phyloP scores from a whole-genome alignment of 2,113 vertebrate species.

The Pteruthius melanotis region DNA sequence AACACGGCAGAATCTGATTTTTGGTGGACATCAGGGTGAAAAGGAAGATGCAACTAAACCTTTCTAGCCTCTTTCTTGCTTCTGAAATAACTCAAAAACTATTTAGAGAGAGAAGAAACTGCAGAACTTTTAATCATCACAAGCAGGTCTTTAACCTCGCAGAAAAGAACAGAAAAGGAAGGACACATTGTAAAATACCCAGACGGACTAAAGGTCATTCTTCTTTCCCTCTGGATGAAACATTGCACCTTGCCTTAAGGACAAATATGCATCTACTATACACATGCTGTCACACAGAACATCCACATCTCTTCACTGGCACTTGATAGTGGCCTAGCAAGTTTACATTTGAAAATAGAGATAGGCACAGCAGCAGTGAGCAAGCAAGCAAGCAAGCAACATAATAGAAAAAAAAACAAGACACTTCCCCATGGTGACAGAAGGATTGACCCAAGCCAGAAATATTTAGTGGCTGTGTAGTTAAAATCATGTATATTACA shows the following conservation, averaged over 20 bases:
- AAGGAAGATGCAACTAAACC: slow-evolving; percentile 10
- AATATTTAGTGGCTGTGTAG: background rate
- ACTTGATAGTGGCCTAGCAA: background rate
- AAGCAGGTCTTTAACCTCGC: slow-evolving; percentile 55
- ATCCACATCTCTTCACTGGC: slow-evolving; percentile 33
- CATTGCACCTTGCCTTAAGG: background rate
- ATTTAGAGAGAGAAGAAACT: slow-evolving; percentile 22
- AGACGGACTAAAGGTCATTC: slow-evolving; percentile 53
- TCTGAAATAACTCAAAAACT: slow-evolving; percentile 23
- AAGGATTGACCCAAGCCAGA: background rate
- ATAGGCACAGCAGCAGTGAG: background rate
- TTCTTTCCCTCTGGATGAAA: slow-evolving; percentile 30
- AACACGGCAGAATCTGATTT: background rate
- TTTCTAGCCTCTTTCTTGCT: background rate
- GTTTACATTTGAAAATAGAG: slow-evolving; percentile 7
- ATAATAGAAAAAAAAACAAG: background rate
- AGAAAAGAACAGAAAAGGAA: slow-evolving; percentile 62
- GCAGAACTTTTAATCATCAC: slow-evolving; percentile 56
- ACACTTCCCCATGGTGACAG: background rate
- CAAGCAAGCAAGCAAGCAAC: background rate
- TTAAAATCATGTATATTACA: background rate
- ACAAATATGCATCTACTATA: slow-evolving; percentile 48
- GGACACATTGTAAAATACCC: slow-evolving; percentile 36
- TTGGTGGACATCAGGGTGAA: slow-evolving; percentile 7
- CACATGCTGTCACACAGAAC: slow-evolving; percentile 27